A percentile compares a stretch with the other conserved stretches of the same genome.
Conservation (phyloP, 2,797 vertebrate genomes). For the Poeciliopsis turneri region DNA sequence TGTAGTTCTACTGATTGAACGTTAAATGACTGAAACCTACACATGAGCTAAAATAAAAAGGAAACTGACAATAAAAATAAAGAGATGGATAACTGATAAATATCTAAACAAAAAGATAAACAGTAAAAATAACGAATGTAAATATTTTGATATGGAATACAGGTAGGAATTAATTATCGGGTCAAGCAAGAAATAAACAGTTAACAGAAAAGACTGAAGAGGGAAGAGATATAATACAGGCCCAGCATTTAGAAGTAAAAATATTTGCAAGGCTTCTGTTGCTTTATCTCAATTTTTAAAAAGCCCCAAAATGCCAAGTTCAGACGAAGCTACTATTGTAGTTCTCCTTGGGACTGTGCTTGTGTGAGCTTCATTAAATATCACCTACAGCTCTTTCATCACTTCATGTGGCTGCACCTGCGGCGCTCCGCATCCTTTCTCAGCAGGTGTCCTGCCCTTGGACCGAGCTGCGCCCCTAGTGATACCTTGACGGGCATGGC, state of each 20-base stretch:
- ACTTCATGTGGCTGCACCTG: slow-evolving; percentile 41
- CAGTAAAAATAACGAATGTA: background rate
- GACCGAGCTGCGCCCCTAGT: slow-evolving; percentile 62
- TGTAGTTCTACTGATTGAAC: background rate
- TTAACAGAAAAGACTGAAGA: background rate
- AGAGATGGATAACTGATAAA: background rate
- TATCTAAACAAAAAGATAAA: background rate
- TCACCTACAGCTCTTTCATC: slow-evolving; percentile 6
- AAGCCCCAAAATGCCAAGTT: background rate
- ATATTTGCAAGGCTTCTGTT: background rate
- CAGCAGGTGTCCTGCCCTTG: slow-evolving; percentile 72
- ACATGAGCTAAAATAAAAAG: background rate
- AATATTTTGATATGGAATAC: background rate
- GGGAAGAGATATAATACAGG: background rate
- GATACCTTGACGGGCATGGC: slow-evolving; percentile 53
- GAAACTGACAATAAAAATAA: background rate
- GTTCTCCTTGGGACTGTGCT: background rate
- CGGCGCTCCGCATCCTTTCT: slow-evolving; percentile 71
- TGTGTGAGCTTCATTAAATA: background rate
- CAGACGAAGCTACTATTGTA: background rate
- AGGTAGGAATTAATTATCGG: background rate
- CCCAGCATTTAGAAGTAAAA: background rate
- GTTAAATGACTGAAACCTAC: background rate
- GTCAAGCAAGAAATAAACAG: background rate
- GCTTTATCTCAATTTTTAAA: background rate